Base-by-base conservation (phyloP, 2,113 vertebrate genomes). In the Actinemys pallida region DNA sequence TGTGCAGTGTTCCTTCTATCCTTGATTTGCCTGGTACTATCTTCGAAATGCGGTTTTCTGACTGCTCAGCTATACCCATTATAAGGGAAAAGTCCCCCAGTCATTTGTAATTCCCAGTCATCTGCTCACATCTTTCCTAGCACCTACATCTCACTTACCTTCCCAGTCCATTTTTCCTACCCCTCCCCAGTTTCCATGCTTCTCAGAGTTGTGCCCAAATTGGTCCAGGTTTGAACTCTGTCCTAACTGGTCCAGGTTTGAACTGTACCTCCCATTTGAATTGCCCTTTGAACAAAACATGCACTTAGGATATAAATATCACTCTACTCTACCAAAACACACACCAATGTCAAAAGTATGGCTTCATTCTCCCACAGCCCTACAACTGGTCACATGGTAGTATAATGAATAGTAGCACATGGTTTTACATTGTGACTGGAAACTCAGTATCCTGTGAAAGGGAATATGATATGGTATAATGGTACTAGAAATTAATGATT, bases 1-100 rank as follows among this genome's bases (percentile, higher is more conserved):
- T 83, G 59, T 92, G 81, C 88, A 94, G 95, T 92, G 56, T 91
- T 94, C 94, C 89, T 93, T 95, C 94, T 45, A 5, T 92, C 90
- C 80, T 92, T 76, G 39, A 45, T 87, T 88, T 69, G 6, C 90
- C 69, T 17, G 50, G 53, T 59, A 85, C 17, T 52, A 87, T 80
- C 59, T 89, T 84, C 76, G 54, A 89, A 94, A 90, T 78, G 53
- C 57, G 84, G 89, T 96, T 96, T 95, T 86, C 78, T 80, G 49
- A 65, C 78, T 20, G 86, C 89, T 96, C 89, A 81, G 81, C 84
- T 88, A 92, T 91, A 89, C 35, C 87, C 52, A 83, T 62, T 57
- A n/a, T 9, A 88, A 92, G 91, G 82, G 87, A 81, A 79, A 39
- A 84, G 86, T 81, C 62, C 83, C 27, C n/a, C 0, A 89, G 95